phyloP scores from a whole-genome alignment of 2,888 invertebrate species.

The Thumatha senex region DNA sequence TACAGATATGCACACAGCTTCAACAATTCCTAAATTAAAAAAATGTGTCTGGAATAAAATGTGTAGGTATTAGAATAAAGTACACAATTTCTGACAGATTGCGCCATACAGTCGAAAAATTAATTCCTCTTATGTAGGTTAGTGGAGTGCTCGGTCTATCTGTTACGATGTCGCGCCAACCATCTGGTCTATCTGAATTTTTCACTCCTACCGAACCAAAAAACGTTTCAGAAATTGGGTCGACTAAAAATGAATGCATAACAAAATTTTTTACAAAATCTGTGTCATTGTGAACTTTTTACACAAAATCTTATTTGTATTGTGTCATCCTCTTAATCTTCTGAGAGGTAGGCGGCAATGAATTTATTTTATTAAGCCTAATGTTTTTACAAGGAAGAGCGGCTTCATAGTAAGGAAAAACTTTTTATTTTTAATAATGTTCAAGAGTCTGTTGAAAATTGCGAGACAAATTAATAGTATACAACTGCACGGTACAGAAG shows the following conservation, averaged over 20 bases:
- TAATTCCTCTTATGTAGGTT: conserved; percentile 35
- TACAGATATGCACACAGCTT: too few species aligned
- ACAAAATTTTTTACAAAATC: conserved; percentile 26
- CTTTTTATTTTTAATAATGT: not conserved
- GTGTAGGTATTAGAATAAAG: too few species aligned
- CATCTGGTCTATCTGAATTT: conserved; percentile 48
- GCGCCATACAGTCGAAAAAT: conserved; percentile 18
- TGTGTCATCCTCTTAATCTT: conserved; percentile 30
- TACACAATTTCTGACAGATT: conserved; percentile 1
- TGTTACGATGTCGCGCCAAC: conserved; percentile 37
- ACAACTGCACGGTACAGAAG: too few species aligned
- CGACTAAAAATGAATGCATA: conserved; percentile 35
- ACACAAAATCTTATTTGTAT: conserved; percentile 31
- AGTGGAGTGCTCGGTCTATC: conserved; percentile 37
- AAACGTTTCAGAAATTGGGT: conserved; percentile 42
- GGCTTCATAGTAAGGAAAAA: not conserved
- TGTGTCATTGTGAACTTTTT: conserved; percentile 19
- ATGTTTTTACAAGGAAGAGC: conserved; percentile 6
- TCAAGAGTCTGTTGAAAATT: not conserved
- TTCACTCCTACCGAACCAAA: conserved; percentile 45
- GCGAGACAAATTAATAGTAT: too few species aligned
- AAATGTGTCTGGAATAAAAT: too few species aligned
- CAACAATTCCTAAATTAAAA: too few species aligned
- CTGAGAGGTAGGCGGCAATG: conserved; percentile 17
- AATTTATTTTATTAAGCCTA: conserved; percentile 20